Evolutionary conservation across 1,140 invertebrate genomes (phyloP).

Genomic region (Drosophila tristis): DNA sequence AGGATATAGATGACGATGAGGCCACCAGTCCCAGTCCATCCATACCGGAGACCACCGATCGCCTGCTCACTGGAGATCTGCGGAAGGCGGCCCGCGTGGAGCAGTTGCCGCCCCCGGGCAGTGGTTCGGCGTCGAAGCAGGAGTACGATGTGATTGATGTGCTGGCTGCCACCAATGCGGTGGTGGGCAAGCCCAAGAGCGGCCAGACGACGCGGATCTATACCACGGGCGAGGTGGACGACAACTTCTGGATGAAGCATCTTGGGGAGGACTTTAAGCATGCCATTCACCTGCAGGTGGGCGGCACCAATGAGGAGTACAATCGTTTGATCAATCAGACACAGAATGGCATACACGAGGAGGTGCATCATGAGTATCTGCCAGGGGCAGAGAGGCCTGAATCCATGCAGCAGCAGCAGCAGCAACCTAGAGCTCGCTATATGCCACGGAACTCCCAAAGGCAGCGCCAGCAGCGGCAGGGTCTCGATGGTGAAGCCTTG

Average conservation of each 20-base stretch:
- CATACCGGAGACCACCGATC: conserved; percentile 24
- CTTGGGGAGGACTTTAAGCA: conserved; percentile 76
- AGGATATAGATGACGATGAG: conserved; percentile 1
- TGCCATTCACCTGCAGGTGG: conserved; percentile 75
- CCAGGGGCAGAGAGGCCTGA: conserved; percentile 60
- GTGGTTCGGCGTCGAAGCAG: background rate
- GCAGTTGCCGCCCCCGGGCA: background rate
- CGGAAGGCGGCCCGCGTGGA: conserved; percentile 37
- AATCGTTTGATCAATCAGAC: conserved; percentile 67
- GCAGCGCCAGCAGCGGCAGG: conserved; percentile 20
- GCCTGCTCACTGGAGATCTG: conserved; percentile 35
- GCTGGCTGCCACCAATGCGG: conserved; percentile 35
- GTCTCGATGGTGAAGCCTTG: conserved; percentile 45
- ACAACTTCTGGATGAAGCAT: conserved; percentile 75
- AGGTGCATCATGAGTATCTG: conserved; percentile 71
- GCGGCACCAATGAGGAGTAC: conserved; percentile 65
- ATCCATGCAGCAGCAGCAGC: background rate
- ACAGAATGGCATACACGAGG: conserved; percentile 62
- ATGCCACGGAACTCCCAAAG: background rate
- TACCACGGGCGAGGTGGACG: conserved; percentile 72
- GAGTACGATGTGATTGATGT: conserved; percentile 68
- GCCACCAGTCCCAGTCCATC: conserved; percentile 17
- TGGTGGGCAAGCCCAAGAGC: conserved; percentile 43
- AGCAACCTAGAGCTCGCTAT: background rate
- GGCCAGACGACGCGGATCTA: conserved; percentile 74